Percentiles rank a stretch among this genome's conserved stretches.
Evolutionary conservation across 2,113 vertebrate species (phyloP).

Genomic region (Dermatemys mawii): DNA sequence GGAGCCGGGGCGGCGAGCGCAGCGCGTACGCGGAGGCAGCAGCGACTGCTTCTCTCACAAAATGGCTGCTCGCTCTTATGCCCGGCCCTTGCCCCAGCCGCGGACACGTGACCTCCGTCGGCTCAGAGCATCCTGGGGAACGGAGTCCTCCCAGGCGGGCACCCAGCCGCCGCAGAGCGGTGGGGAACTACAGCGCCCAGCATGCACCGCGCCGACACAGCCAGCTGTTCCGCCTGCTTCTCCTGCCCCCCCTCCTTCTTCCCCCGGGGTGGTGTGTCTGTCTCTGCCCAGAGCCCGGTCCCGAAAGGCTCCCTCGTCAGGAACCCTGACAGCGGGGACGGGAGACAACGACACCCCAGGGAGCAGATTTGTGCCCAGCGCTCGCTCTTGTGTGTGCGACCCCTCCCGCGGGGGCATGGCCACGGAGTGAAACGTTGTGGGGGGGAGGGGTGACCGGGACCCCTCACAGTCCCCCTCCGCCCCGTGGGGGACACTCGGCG

Average conservation of each 20-base stretch:
- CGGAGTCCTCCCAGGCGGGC: neutral
- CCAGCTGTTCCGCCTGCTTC: too few species aligned
- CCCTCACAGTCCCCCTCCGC: accelerated
- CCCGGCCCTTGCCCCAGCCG: neutral
- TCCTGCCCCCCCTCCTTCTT: accelerated
- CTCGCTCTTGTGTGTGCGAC: neutral
- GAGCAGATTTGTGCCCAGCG: too few species aligned
- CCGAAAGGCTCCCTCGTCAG: too few species aligned
- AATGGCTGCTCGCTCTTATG: slow-evolving; percentile 72
- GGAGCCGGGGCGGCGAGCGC: neutral
- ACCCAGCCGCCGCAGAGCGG: accelerated
- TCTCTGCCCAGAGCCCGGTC: too few species aligned
- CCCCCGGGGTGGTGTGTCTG: neutral
- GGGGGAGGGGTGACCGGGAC: too few species aligned
- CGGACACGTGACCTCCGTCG: neutral
- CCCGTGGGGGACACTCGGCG: accelerated
- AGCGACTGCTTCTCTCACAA: slow-evolving; percentile 54
- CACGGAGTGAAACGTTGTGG: accelerated
- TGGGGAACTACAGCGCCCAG: neutral
- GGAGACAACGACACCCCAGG: too few species aligned
- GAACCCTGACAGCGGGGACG: too few species aligned
- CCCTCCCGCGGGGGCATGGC: too few species aligned
- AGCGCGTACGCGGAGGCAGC: too few species aligned
- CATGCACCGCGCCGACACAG: neutral
- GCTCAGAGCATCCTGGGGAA: slow-evolving; percentile 10